Evolutionary conservation across 1,140 invertebrate genomes (phyloP), one percentile per base, ranked within the genome.

Genomic region (Atta texana): DNA sequence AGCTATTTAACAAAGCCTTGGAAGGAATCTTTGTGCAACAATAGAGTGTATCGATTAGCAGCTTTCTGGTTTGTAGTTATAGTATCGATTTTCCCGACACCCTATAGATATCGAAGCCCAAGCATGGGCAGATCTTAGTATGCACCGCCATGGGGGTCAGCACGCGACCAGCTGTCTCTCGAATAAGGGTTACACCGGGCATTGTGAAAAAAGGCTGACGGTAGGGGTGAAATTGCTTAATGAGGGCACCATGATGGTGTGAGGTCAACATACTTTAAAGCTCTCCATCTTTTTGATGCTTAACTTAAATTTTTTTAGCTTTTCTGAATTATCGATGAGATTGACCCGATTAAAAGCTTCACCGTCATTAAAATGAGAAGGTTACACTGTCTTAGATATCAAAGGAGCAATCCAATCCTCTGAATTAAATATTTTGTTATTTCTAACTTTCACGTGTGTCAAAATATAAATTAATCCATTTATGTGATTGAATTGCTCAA

Each of bases 121-220:
- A 18, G 68, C 75, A 61, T 24, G 85, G 21, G 28, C 63, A 72
- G 72, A 86, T 57, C 85, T 66, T 59, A 74, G 86, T 49, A 84
- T 77, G 55, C 57, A 90, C 39, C 85, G 68, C 80, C 88, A 92
- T 92, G 90, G 92, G 92, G 93, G 93, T 93, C 91, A 92, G 91
- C 92, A 93, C 92, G 92, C 92, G 91, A 93, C 93, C 93, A 93
- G 92, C 92, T 93, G 93, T 87, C 89, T 75, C 87, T 57, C 72
- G 71, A 44, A 86, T 78, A 53, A 90, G 88, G 90, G 78, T 91
- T 88, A 89, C 77, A 69, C 14, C 81, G 78, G 72, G 81, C 66
- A 88, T 59, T 24, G 57, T 85, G 71, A 86, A 87, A 91, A 87
- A 88, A 88, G 90, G 57, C 84, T 64, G 80, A 88, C 57, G 82